Conservation (phyloP, 2,888 invertebrate genomes). For the Lasioglossum pauxillum region DNA sequence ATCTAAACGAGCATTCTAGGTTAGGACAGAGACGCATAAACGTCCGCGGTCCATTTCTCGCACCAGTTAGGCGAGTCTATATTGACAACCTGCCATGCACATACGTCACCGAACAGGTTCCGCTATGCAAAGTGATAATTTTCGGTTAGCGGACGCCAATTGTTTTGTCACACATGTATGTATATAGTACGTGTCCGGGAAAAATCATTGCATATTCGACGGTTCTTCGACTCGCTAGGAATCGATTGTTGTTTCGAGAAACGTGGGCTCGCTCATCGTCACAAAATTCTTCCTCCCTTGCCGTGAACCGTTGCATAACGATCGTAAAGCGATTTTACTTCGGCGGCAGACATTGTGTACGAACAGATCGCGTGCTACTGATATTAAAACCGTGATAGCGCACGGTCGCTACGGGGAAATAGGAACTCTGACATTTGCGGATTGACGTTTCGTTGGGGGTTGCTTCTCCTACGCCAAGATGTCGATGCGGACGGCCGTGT, state of each 20-base stretch:
- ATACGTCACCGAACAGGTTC: neutral
- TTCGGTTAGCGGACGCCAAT: neutral
- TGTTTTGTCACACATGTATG: neutral
- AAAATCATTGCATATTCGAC: neutral
- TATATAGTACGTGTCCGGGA: neutral
- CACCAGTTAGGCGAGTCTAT: neutral
- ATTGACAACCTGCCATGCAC: neutral
- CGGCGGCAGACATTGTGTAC: neutral
- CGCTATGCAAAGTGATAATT: neutral
- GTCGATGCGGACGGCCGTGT: neutral
- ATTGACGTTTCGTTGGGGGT: neutral
- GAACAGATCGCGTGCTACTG: neutral
- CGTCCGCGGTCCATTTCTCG: conserved; percentile 1
- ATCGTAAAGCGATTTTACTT: neutral
- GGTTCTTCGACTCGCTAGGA: neutral
- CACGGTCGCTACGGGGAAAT: neutral
- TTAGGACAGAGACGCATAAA: neutral
- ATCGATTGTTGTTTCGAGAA: neutral
- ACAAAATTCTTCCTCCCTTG: neutral
- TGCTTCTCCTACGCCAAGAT: neutral
- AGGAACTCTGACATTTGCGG: neutral
- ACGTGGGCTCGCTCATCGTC: neutral
- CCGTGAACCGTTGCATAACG: neutral
- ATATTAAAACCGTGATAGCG: neutral
- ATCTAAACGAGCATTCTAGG: neutral